A percentile compares a stretch with the other conserved stretches of the same genome.
Conservation (phyloP, 2,888 invertebrate species). For the Trimorus sp. region DNA sequence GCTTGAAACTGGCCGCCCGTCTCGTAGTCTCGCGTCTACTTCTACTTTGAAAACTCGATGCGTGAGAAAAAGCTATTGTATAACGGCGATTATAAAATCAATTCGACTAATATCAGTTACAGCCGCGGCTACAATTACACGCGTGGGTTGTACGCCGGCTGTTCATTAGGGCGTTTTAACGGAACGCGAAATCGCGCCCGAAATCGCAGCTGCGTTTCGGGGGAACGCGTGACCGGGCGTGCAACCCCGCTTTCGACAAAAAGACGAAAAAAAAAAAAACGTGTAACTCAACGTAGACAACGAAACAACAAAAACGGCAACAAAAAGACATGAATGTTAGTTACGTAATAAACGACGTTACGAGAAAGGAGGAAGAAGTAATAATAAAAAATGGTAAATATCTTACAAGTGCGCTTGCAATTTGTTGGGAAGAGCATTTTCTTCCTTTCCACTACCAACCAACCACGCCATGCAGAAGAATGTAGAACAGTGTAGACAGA, state of each 20-base stretch:
- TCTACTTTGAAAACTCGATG: conserved; percentile 64
- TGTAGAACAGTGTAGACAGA: conserved; percentile 82
- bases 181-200: conserved; percentile 5
- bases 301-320: conserved; percentile 6
- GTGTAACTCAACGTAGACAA: too few species aligned
- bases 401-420: conserved; percentile 87
- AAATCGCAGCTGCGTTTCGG: not conserved
- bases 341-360: conserved; percentile 54
- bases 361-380: conserved; percentile 53
- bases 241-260: conserved; percentile 30
- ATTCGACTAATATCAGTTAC: conserved; percentile 63
- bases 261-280: too few species aligned
- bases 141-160: conserved; percentile 40
- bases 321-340: conserved; percentile 51
- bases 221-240: conserved; percentile 1
- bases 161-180: conserved; percentile 40
- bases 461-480: conserved; percentile 85
- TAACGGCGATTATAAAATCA: conserved; percentile 65
- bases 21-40: conserved; percentile 50
- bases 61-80: conserved; percentile 65
- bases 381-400: conserved; percentile 79
- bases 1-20: conserved; percentile 45
- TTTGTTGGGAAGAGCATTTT: conserved; percentile 87
- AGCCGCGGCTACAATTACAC: conserved; percentile 63
- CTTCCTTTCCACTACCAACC: conserved; percentile 85